phyloP scores from a whole-genome alignment of 2,113 vertebrate species.

The Larimichthys polyactis region DNA sequence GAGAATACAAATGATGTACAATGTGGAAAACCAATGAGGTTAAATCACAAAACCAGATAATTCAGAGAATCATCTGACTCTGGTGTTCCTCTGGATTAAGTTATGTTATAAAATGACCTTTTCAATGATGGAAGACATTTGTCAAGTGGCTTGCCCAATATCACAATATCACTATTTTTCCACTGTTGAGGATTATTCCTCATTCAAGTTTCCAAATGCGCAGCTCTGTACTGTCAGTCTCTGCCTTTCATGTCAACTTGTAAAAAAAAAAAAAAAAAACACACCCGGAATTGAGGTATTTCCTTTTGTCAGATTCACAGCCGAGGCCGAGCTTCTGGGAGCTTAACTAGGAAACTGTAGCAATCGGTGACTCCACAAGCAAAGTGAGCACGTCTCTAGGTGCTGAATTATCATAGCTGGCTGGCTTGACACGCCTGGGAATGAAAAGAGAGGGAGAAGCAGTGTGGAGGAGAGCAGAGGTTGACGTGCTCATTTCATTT shows the following conservation, averaged over 20 bases:
- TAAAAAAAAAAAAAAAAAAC: background rate
- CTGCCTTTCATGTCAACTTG: background rate
- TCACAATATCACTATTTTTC: background rate
- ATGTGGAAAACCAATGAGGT: background rate
- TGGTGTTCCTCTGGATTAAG: too few species aligned
- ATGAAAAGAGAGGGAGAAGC: conserved; percentile 31
- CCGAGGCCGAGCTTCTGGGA: conserved; percentile 11
- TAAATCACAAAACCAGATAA: background rate
- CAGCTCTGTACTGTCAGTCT: background rate
- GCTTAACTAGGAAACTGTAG: conserved; percentile 39
- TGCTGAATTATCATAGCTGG: conserved; percentile 65
- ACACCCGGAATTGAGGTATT: background rate
- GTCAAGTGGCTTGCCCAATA: background rate
- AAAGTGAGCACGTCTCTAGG: conserved; percentile 55
- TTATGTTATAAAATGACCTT: background rate
- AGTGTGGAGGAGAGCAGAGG: conserved; percentile 30
- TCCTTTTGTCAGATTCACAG: conserved; percentile 35
- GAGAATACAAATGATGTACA: background rate
- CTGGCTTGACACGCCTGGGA: conserved; percentile 67
- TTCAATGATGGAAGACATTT: background rate
- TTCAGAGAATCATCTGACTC: background rate
- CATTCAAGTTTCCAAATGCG: conserved; percentile 12
- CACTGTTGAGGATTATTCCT: background rate
- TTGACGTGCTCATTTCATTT: conserved; percentile 61
- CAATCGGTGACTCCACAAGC: conserved; percentile 31